Evolutionary conservation across 2,113 vertebrate genomes (phyloP).

Genomic region (Bambusicola thoracicus): DNA sequence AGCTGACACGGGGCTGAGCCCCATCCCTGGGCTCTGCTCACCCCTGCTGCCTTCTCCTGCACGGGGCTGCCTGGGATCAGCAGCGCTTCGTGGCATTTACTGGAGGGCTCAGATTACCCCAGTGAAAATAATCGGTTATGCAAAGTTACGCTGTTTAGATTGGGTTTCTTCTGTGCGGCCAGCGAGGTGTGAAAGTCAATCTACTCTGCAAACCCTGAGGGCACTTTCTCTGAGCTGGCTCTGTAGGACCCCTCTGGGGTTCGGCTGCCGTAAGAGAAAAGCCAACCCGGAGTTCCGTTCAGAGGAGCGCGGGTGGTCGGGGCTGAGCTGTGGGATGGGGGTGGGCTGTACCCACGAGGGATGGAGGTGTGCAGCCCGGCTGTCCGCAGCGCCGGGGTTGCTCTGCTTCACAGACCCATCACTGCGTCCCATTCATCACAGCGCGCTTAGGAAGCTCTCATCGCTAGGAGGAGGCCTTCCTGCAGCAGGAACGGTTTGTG

Average conservation of each 20-base stretch:
- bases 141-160: constrained; percentile 57
- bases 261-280: background rate
- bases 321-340: background rate
- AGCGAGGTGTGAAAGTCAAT: constrained; percentile 70
- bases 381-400: too few species aligned
- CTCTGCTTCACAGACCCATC: background rate
- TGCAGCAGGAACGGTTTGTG: background rate
- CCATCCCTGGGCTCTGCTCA: accelerated
- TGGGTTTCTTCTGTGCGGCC: constrained; percentile 63
- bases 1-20: background rate
- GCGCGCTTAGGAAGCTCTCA: background rate
- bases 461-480: background rate
- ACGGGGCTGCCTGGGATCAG: constrained; percentile 8
- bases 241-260: background rate
- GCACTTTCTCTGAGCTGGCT: background rate
- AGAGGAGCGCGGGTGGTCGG: background rate
- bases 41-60: background rate
- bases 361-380: too few species aligned
- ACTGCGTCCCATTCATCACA: accelerated
- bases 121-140: constrained; percentile 72
- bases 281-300: background rate
- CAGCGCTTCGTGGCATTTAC: constrained; percentile 26
- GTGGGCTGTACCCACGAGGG: too few species aligned
- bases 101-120: constrained; percentile 59
- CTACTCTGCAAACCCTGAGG: background rate